Base-by-base conservation (phyloP, 2,797 vertebrate species). In the Arrhamphus sclerolepis region DNA sequence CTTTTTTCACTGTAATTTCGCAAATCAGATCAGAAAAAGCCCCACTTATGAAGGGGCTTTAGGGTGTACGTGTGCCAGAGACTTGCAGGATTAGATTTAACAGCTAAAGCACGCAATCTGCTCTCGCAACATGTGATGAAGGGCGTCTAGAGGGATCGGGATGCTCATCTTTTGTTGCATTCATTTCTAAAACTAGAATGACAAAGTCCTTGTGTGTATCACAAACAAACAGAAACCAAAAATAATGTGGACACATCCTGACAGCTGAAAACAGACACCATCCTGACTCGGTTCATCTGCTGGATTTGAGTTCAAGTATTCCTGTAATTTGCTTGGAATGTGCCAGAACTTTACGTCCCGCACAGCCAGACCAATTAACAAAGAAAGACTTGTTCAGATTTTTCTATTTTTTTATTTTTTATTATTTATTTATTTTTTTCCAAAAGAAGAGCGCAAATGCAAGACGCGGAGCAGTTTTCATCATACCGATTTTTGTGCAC, bases 71-170 rank as follows among this genome's bases (percentile, higher is more conserved):
- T 73, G 63, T 69, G 78, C 83, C 83, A 81, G 79, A 75, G 77
- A 75, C 75, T 70, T n/a, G 72, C 69, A 76, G 84, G 82, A 86
- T 89, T 86, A 83, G 80, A 81, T 68, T 81, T 76, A 87, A 74
- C 81, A 81, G 84, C 82, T 82, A 72, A 82, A 84, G 79, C 81
- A 64, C 20, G 40, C 77, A 66, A 75, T 87, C 84, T 83, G 66
- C 77, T 72, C 52, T 60, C 49, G 66, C 70, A 29, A 66, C 72
- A 56, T 62, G 60, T 72, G 80, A 89, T 83, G 80, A 81, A 72
- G 70, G 18, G 72, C 56, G 48, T 67, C 53, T 77, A 66, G 78
- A 64, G 69, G 84, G 81, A 80, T 50, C 76, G 84, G 77, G 64
- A 24, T n/a, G 51, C 70, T 72, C 53, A 22, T 85, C 81, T 73